A percentile compares a stretch with the other conserved stretches of the same genome.
Conservation (phyloP, 1,140 invertebrate species). For the Drosophila kanapiae region DNA sequence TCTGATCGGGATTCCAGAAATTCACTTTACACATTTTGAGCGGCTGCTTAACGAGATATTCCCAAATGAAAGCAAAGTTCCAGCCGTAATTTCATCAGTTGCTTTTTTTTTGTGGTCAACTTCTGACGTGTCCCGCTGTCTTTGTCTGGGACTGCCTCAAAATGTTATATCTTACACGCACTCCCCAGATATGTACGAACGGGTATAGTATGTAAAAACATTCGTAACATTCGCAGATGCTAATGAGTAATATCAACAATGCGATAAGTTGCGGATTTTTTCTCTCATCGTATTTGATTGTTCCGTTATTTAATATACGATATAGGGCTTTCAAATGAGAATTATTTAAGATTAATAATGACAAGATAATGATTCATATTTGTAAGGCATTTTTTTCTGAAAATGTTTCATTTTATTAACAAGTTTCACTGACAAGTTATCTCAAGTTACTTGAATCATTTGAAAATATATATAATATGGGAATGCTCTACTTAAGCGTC, state of each 20-base stretch:
- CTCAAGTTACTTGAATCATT: neutral
- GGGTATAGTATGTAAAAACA: constrained; percentile 5
- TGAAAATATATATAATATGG: neutral
- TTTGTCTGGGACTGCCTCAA: constrained; percentile 69
- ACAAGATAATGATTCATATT: neutral
- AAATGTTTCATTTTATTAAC: neutral
- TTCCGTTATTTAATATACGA: neutral
- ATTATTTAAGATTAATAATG: neutral
- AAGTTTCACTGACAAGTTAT: neutral
- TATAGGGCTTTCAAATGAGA: neutral
- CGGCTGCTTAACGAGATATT: neutral
- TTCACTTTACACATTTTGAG: constrained; percentile 26
- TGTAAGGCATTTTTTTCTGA: neutral
- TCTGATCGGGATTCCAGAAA: constrained; percentile 39
- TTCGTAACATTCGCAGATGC: constrained; percentile 35
- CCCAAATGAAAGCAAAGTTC: constrained; percentile 37
- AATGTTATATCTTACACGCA: constrained; percentile 28
- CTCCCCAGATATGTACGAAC: neutral
- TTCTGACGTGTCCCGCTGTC: constrained; percentile 46
- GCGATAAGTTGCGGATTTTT: constrained; percentile 4
- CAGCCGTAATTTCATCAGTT: constrained; percentile 43
- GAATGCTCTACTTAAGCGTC: neutral
- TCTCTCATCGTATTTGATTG: constrained; percentile 12
- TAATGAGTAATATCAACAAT: constrained; percentile 69
- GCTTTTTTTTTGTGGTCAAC: constrained; percentile 6